These are phyloP conservation scores for Cinara cedri DNA, from an alignment of 2,888 invertebrate genomes.

Conservation along the genomic window DNA sequence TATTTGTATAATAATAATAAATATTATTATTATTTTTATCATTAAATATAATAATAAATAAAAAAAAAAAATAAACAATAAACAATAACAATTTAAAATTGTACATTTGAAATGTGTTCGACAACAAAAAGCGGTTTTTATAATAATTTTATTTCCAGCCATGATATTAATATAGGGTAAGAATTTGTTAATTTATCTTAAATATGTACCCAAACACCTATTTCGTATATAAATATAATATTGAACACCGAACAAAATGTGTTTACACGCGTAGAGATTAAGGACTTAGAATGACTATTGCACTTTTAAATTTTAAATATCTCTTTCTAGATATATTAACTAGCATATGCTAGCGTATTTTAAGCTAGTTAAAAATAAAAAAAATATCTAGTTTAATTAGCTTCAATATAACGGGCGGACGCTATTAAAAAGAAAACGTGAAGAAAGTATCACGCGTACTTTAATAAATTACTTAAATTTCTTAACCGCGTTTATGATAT, in stretches of 20 bases:
- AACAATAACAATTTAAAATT: too few relatives aligned
- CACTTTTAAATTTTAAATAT: neutral
- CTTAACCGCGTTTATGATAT: slow-evolving; percentile 12
- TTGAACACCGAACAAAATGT: too few relatives aligned
- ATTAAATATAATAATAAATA: too few relatives aligned
- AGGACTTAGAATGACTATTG: neutral
- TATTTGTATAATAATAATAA: neutral
- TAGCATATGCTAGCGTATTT: too few relatives aligned
- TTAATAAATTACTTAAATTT: slow-evolving; percentile 14
- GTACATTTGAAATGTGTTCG: too few relatives aligned
- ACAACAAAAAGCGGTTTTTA: too few relatives aligned
- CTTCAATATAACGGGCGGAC: neutral
- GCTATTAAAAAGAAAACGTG: slow-evolving; percentile 24
- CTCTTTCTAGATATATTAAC: neutral
- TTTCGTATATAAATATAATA: too few relatives aligned
- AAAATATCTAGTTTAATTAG: slow-evolving; percentile 4
- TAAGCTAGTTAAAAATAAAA: neutral
- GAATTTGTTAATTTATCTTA: too few relatives aligned
- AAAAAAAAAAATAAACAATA: too few relatives aligned
- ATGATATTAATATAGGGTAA: too few relatives aligned
- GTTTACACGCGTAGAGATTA: neutral
- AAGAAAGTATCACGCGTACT: slow-evolving; percentile 30
- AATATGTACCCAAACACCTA: too few relatives aligned
- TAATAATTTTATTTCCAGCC: too few relatives aligned
- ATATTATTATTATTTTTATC: neutral